Base-by-base conservation (phyloP, 2,113 vertebrate genomes). In the Narcine bancroftii region DNA sequence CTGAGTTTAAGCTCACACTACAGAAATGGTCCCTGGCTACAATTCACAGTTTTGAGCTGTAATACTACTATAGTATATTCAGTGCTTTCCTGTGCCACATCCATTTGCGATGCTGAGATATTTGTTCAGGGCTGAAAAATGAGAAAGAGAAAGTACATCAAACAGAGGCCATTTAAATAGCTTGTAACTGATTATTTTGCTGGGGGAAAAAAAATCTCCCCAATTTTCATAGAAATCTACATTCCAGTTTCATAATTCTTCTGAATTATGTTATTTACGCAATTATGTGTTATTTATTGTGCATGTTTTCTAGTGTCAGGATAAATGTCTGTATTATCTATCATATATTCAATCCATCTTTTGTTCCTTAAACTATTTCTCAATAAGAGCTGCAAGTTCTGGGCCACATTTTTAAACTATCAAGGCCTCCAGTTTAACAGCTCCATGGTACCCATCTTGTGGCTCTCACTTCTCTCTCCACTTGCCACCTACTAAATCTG, bases 11-110 rank as follows among this genome's bases (percentile, higher is more conserved):
- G 42, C 65, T 91, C 42, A 63, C 63, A 69, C 89, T 69, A 69
- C 36, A 91, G 89, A 91, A 91, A 91, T 91, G 65, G 65, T 66
- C 65, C 89, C 66, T 69, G 65, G 63, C 89, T 71, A 71, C 65
- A 69, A 69, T 91, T 91, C 65, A 89, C 89, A 91, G 85, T 45
- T 91, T 45, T 69, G 39, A 91, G 89, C 89, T 69, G 89, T 66
- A 69, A 91, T 91, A 91, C 89, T 69, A 69, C 39, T 19, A 36
- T 65, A 91, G 89, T 45, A 66, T 91, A 11, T 69, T 66, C 89
- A 91, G 89, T 91, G 89, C 89, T 91, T 91, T 91, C 89, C 63
- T 91, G 89, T 69, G 89, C 89, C 63, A 66, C 65, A 33, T 91
- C 63, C 89, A 69, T 26, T 91, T 65, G 89, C 36, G 15, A 13